Percentiles rank a stretch among this genome's conserved stretches.
phyloP scores from a whole-genome alignment of 1,140 invertebrate genomes.

The Zaprionus inermis region DNA sequence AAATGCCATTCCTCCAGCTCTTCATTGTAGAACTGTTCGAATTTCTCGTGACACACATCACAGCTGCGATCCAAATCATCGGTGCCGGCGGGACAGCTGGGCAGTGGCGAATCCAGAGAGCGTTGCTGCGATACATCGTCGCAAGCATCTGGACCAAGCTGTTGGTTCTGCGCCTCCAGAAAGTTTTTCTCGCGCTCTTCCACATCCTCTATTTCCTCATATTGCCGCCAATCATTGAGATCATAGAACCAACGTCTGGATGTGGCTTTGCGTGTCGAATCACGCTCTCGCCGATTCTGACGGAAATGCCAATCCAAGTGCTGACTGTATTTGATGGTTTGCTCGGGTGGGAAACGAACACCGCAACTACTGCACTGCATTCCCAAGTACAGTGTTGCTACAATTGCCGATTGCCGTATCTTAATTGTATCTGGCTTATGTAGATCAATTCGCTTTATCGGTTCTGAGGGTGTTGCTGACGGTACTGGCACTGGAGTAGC shows the following conservation, averaged over 20 bases:
- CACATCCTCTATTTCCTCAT: slow-evolving; percentile 96
- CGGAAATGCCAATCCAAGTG: slow-evolving; percentile 99
- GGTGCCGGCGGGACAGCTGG: slow-evolving; percentile 83
- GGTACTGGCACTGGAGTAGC: slow-evolving; percentile 17
- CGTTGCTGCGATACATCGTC: slow-evolving; percentile 78
- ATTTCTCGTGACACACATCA: slow-evolving; percentile 94
- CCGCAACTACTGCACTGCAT: slow-evolving; percentile 98
- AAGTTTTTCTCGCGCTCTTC: slow-evolving; percentile 96
- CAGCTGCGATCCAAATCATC: slow-evolving; percentile 88
- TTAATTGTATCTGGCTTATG: slow-evolving; percentile 90
- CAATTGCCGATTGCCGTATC: slow-evolving; percentile 89
- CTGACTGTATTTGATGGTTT: slow-evolving; percentile 94
- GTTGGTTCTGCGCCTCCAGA: slow-evolving; percentile 91
- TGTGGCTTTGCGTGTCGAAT: slow-evolving; percentile 92
- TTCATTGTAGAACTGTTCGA: slow-evolving; percentile 97
- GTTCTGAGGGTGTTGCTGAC: slow-evolving; percentile 64
- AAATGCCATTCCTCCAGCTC: slow-evolving; percentile 98
- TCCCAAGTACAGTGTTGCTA: slow-evolving; percentile 91
- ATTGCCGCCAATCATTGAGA: slow-evolving; percentile 96
- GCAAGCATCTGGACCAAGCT: slow-evolving; percentile 85
- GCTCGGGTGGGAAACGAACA: slow-evolving; percentile 93
- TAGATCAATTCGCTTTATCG: slow-evolving; percentile 88
- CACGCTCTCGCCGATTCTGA: slow-evolving; percentile 94
- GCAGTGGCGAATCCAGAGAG: slow-evolving; percentile 70
- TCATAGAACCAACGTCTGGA: slow-evolving; percentile 95